A percentile compares a stretch with the other conserved stretches of the same genome.
These are phyloP conservation scores for Anguilla marmorata DNA, from an alignment of 2,797 vertebrate species.

Conservation along the genomic window DNA sequence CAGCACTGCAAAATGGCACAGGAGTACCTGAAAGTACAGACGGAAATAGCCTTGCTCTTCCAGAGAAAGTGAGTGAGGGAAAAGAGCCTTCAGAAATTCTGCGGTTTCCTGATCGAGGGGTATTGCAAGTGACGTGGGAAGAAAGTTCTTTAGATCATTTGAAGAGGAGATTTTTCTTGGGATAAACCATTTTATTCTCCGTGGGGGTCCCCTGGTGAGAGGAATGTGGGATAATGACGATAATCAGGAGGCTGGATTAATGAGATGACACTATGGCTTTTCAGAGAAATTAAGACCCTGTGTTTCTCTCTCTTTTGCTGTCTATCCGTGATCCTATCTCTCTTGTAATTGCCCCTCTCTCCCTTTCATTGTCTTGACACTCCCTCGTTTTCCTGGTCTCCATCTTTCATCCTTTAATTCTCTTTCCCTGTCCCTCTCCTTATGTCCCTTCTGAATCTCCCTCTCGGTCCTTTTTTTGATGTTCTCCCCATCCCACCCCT, in stretches of 20 bases:
- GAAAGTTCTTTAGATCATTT: background rate
- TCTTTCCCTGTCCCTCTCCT: background rate
- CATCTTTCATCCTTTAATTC: background rate
- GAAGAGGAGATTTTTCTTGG: background rate
- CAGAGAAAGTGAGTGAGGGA: conserved; percentile 91
- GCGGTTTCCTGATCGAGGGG: background rate
- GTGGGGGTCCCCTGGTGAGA: background rate
- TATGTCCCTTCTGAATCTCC: too few species aligned
- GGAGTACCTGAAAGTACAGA: conserved; percentile 99
- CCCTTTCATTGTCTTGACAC: background rate
- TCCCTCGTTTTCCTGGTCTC: background rate
- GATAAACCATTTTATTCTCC: background rate
- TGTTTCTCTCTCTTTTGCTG: background rate
- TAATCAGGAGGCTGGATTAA: background rate
- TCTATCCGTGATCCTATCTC: background rate
- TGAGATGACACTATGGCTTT: background rate
- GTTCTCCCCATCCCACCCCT: background rate
- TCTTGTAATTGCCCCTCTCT: background rate
- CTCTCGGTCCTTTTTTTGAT: background rate
- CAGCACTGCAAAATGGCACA: conserved; percentile 99
- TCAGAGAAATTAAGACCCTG: background rate
- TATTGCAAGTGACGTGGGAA: background rate
- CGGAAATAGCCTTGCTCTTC: conserved; percentile 94
- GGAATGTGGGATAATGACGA: background rate
- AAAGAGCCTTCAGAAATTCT: background rate